A percentile compares a stretch with the other conserved stretches of the same genome.
Conservation (phyloP, 2,888 invertebrate species). For the Pinctada fucata region DNA sequence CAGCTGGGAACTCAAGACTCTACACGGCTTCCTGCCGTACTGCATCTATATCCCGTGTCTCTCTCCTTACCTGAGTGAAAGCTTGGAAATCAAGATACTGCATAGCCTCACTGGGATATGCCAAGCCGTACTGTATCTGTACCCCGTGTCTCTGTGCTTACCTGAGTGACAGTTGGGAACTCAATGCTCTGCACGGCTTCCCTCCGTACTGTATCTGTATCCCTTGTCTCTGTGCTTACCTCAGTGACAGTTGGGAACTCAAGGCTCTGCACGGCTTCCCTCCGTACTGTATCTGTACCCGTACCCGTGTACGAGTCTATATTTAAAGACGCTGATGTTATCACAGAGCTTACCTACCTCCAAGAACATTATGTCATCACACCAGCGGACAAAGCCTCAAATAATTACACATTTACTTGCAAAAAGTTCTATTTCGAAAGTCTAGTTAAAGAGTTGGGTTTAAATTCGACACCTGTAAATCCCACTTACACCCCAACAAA, state of each 20-base stretch:
- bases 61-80: conserved; percentile 64
- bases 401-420: no score
- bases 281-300: conserved; percentile 70
- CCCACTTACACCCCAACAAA: no score
- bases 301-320: no score
- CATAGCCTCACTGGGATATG: conserved; percentile 60
- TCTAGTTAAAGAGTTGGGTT: no score
- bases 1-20: conserved; percentile 60
- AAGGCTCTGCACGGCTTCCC: conserved; percentile 64
- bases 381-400: no score
- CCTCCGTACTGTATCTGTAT: conserved; percentile 71
- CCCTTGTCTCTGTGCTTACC: conserved; percentile 40
- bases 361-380: no score
- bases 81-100: conserved; percentile 61
- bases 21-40: conserved; percentile 69
- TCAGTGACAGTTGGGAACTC: conserved; percentile 66
- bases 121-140: conserved; percentile 72
- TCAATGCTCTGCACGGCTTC: conserved; percentile 63
- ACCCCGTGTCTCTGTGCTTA: conserved; percentile 57
- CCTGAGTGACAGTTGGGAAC: conserved; percentile 68
- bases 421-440: no score
- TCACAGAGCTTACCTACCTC: no score
- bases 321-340: no score
- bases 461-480: no score
- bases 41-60: conserved; percentile 58